Base-by-base conservation (phyloP, 2,113 vertebrate genomes). In the Myrmophylax atrothorax region DNA sequence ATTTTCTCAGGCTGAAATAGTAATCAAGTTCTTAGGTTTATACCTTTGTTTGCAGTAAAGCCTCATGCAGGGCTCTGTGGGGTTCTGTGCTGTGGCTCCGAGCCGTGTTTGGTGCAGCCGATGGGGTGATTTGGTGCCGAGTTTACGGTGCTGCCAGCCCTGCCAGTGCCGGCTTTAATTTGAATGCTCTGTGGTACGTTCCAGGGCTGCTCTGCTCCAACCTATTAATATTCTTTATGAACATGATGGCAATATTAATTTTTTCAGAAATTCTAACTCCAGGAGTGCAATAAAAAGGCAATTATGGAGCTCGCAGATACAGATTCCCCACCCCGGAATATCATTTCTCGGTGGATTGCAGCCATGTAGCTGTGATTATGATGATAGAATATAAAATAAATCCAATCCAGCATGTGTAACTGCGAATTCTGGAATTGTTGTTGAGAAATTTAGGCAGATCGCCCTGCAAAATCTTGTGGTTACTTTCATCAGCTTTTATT, bases 231-330 rank as follows among this genome's bases (percentile, higher is more conserved):
- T 78, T 95, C 95, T 87, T 66, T 10, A 33, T 37, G 74, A 60
- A 17, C 35, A 7, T 49, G 77, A 68, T 46, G 67, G 47, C 96
- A 63, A 93, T 82, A 91, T 85, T 84, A 38, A 80, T 94, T 96
- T 95, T 63, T 62, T 38, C 70, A 88, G 83, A 85, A 96, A 79
- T 53, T 52, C 76, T 46, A 16, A 42, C 91, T 86, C 49, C 72
- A 11, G 87, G 89, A 95, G 74, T 23, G 26, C 89, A 89, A 90
- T 95, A 93, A 85, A 95, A 95, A 88, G 66, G 86, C 77, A 93
- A 69, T 92, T 93, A 23, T 6, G 69, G 68, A 89, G 70, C 62
- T 84, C 28, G 5, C 28, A 42, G 85, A 38, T 35, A 50, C 13
- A 37, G 35, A 7, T 84, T 78, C 55, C 87, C 46, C 85, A 29